phyloP scores from a whole-genome alignment of 2,797 vertebrate species.

The Crypturellus tataupa region DNA sequence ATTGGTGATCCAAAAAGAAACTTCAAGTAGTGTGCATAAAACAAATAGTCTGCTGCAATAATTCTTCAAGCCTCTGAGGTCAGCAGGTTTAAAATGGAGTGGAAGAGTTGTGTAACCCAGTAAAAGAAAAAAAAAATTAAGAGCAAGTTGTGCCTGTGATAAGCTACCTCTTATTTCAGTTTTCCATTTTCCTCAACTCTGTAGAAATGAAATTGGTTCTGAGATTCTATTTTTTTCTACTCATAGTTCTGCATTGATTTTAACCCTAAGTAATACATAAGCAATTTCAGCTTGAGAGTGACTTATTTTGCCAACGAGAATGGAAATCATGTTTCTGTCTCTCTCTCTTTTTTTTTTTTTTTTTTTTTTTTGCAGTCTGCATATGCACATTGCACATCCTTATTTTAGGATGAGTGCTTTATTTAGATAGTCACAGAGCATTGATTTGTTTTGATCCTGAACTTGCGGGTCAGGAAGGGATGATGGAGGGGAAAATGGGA shows the following conservation, averaged over 20 bases:
- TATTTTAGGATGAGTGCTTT: slow-evolving; percentile 8
- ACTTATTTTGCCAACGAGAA: slow-evolving; percentile 10
- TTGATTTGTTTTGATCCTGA: not conserved
- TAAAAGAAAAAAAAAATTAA: not conserved
- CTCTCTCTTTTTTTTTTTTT: no score
- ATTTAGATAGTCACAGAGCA: slow-evolving; percentile 1
- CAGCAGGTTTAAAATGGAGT: not conserved
- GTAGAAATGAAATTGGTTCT: not conserved
- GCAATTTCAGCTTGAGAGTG: not conserved
- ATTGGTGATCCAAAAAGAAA: not conserved
- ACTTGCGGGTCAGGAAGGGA: not conserved
- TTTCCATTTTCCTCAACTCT: not conserved
- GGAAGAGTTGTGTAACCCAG: not conserved
- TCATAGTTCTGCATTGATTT: slow-evolving; percentile 7
- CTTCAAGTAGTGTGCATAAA: not conserved
- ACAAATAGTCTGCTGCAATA: not conserved
- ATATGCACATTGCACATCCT: not conserved
- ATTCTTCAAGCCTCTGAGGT: not conserved
- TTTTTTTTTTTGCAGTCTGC: not conserved
- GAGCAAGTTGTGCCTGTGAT: not conserved
- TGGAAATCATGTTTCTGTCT: not conserved
- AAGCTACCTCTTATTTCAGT: not conserved
- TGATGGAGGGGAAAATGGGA: no score
- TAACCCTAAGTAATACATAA: slow-evolving; percentile 3
- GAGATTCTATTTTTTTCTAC: not conserved